Evolutionary conservation across 1,140 invertebrate genomes (phyloP).

Genomic region (Holcopasites calliopsidis): DNA sequence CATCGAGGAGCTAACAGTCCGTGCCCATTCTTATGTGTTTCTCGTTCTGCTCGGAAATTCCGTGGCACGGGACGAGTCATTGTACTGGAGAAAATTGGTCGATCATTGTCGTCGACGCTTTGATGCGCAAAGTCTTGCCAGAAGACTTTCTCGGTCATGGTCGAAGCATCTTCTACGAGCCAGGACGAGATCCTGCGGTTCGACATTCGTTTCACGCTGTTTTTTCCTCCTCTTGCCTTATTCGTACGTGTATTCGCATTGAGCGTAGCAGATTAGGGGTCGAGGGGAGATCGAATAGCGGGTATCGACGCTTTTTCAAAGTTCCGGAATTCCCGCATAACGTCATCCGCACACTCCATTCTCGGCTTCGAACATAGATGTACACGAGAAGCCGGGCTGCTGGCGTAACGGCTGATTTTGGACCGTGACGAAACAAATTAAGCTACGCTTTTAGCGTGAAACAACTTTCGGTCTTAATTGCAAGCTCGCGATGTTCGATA

Average conservation of each 20-base stretch:
- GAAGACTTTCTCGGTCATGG: constrained; percentile 13
- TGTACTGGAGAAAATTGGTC: not conserved
- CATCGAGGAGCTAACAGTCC: constrained; percentile 25
- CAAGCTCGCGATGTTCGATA: constrained; percentile 10
- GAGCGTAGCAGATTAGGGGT: not conserved
- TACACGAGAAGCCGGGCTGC: not conserved
- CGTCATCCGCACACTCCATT: constrained; percentile 51
- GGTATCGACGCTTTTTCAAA: constrained; percentile 35
- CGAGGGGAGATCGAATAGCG: not conserved
- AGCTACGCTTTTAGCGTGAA: not conserved
- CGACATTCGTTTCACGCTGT: not conserved
- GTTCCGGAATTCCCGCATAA: constrained; percentile 60
- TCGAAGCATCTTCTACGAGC: not conserved
- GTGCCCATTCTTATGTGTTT: not conserved
- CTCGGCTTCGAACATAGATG: constrained; percentile 17
- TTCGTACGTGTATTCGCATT: no score
- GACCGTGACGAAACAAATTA: constrained; percentile 29
- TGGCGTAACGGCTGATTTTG: constrained; percentile 35
- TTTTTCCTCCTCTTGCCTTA: not conserved
- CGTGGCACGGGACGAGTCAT: no score
- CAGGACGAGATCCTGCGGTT: not conserved
- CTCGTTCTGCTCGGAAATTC: constrained; percentile 15
- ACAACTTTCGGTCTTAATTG: not conserved
- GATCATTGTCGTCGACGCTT: not conserved
- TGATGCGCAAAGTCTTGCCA: constrained; percentile 42